Base-by-base conservation (phyloP, 2,113 vertebrate genomes). In the Arizona elegans region DNA sequence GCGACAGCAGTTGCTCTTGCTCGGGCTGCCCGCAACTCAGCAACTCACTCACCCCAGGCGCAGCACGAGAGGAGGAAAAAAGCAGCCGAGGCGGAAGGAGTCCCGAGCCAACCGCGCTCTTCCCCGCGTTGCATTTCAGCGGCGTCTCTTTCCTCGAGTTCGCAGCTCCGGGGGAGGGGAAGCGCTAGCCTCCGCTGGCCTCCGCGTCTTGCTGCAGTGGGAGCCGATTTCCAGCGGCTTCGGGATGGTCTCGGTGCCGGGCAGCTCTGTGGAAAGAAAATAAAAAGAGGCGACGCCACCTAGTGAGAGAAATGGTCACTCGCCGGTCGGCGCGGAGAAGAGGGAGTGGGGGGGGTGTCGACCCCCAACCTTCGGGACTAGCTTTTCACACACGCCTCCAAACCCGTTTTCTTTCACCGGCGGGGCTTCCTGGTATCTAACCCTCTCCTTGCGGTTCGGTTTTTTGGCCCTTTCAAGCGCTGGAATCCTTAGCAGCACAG, bases 1-100 rank as follows among this genome's bases (percentile, higher is more conserved):
- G 9, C 8, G 10, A 12, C 26, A 1, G 33, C 8, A 55, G 8
- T 52, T 91, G 54, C 2, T 47, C 62, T 65, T 2, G 50, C 52
- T 90, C 0, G 93, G 0, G 10, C 92, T 91, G 90, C 93, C 95
- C 59, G 17, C 70, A 87, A 70, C 92, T 81, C 38, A 12, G 12
- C 50, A 52, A 55, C 54, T 26, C 91, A 96, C 96, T 97, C 94
- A 96, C 96, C 96, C 89, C 90, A 94, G 47, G 90, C 54, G 91
- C 93, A 93, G 91, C 38, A 43, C 33, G 90, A 56, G 7, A 85
- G 75, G 23, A 86, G 75, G 3, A 86, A 92, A 24, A 94, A 94
- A 8, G 75, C 92, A 70, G 88, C 86, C 59, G 90, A 94, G 8
- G 90, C 93, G 33, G 88, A 55, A 17, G 95, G 38, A 33, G 94